Evolutionary conservation across 2,797 vertebrate species (phyloP).

Genomic region (Pangasius sanitwongsei): DNA sequence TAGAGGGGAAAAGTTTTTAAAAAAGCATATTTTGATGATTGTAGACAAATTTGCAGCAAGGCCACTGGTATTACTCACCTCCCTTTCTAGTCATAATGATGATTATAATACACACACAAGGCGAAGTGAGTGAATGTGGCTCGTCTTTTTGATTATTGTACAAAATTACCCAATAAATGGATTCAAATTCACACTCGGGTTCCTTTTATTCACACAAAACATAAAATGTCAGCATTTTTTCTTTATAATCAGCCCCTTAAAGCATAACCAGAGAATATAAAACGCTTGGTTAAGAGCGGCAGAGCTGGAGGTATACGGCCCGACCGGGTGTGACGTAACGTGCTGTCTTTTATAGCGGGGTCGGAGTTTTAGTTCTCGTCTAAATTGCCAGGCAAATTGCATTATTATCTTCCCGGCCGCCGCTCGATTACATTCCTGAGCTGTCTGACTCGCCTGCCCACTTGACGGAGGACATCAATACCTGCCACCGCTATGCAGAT

Average conservation of each 20-base stretch:
- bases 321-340: background rate
- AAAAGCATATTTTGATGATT: background rate
- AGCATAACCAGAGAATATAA: background rate
- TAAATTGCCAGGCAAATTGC: constrained; percentile 53
- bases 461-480: constrained; percentile 58
- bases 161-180: background rate
- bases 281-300: constrained; percentile 6
- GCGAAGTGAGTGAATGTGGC: constrained; percentile 6
- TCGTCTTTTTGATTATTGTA: background rate
- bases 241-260: constrained; percentile 18
- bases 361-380: constrained; percentile 48
- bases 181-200: background rate
- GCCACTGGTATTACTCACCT: background rate
- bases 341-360: background rate
- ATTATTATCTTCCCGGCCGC: constrained; percentile 55
- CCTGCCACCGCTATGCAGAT: constrained; percentile 51
- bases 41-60: background rate
- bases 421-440: constrained; percentile 53
- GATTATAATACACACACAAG: constrained; percentile 4
- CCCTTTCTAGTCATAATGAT: constrained; percentile 2
- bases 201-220: background rate
- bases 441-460: constrained; percentile 40
- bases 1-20: background rate
- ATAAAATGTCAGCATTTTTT: constrained; percentile 2
- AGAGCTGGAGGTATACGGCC: background rate